Evolutionary conservation across 2,113 vertebrate species (phyloP), one percentile per base, ranked within the genome.

Genomic region (Emydocephalus ijimae): DNA sequence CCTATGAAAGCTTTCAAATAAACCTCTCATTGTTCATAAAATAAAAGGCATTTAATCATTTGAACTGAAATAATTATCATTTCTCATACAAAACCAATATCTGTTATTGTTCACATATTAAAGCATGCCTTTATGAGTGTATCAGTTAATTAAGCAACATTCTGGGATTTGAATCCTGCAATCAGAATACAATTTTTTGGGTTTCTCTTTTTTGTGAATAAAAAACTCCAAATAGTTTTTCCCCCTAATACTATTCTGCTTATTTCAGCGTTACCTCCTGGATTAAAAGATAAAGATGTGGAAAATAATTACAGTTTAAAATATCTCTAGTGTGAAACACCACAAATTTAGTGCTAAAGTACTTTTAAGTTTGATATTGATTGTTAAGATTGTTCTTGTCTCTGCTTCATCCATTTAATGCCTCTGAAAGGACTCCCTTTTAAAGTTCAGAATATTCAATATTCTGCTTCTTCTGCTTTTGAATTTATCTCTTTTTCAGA

Each of bases 1-100:
- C 52, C 26, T 86, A 54, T 43, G n/a, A 90, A 92, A 61, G 57
- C 92, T 50, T 90, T 48, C 92, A 93, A 56, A 86, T 92, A 90
- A 90, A 90, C 64, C 45, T 93, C 81, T 86, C n/a, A 43, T 85
- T 54, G n/a, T 90, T 48, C 45, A 64, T 29, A 39, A 23, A 93
- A 86, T 45, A 52, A 61, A 90, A 87, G 34, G n/a, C 56, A 87
- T 93, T 93, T 52, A 90, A 64, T 87, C 74, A 64, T 93, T 90
- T 90, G n/a, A 93, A 45, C 43, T 93, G 74, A 64, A 56, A 86
- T 14, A n/a, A 54, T 54, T 54, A 86, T 90, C 74, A 59, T 93
- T 87, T 34, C 48, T 26, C n/a, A 64, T 87, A 87, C 57, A 87
- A 86, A 86, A 64, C 24, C 43, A 93, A 81, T 90, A 61, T 89